Base-by-base conservation (phyloP, 2,797 vertebrate genomes). In the Bovichtus diacanthus region DNA sequence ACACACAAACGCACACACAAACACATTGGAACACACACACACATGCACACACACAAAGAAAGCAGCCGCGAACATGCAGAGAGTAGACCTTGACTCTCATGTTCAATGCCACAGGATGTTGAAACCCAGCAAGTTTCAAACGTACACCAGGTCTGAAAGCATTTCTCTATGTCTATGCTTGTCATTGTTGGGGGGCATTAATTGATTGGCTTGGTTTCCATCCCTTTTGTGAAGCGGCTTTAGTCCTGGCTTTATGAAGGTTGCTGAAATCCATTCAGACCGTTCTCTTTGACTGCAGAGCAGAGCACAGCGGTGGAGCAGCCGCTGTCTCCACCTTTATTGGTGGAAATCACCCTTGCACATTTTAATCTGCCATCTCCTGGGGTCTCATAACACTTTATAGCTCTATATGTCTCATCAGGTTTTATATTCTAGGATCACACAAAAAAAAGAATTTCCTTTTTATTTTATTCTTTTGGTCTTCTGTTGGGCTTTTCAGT, bases 131-230 rank as follows among this genome's bases (percentile, higher is more conserved):
- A 76, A 88, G 90, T 87, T 85, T 90, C 59, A 85, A 81, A 84
- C 75, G 27, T 80, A 77, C 61, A 78, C 78, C 69, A 6, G 74
- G 67, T 85, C 88, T 93, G 82, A 94, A 93, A 93, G 88, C 87
- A 74, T 90, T 88, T 92, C 78, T 80, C 70, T 76, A 50, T 36
- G 54, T 84, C 86, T 82, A 23, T 85, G 75, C 78, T 82, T 25
- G 64, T 83, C 81, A 83, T 86, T 84, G 83, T 85, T 50, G 70
- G 81, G 76, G 71, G 76, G 83, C 84, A 87, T 90, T 91, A 87
- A 94, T 93, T 93, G 93, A 94, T 94, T 84, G 90, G 84, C 82
- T 89, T 91, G 85, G 77, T 88, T 88, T 92, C 83, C 87, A 73
- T 84, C 78, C 80, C 80, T 69, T 91, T 91, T 92, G 88, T 91